Conservation (phyloP, 1,140 invertebrate genomes). For the Brachionus calyciflorus region DNA sequence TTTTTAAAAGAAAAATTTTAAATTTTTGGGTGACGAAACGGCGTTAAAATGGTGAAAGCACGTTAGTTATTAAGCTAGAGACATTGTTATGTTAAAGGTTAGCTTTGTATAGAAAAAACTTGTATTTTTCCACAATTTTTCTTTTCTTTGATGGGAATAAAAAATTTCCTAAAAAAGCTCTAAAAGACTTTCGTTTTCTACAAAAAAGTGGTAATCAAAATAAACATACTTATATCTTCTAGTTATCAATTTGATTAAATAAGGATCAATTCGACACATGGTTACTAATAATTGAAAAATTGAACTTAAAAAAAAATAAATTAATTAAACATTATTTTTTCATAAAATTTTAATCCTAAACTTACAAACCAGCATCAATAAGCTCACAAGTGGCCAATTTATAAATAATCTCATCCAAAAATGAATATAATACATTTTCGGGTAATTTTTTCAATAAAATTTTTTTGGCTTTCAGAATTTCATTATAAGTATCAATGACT, state of each 20-base stretch:
- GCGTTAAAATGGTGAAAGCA: too few species aligned
- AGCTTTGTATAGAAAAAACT: too few species aligned
- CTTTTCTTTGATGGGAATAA: too few species aligned
- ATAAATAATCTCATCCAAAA: conserved; percentile 42
- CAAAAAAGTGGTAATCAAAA: not conserved
- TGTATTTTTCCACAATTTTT: too few species aligned
- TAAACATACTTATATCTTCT: conserved; percentile 17
- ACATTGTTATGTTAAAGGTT: too few species aligned
- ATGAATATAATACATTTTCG: not conserved
- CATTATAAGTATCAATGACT: conserved; percentile 1
- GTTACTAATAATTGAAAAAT: conserved; percentile 13
- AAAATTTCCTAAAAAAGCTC: too few species aligned
- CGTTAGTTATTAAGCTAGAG: too few species aligned
- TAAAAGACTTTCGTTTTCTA: too few species aligned
- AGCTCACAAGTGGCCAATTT: conserved; percentile 16
- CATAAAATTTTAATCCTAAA: not conserved
- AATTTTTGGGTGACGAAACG: too few species aligned
- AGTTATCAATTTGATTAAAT: conserved; percentile 3
- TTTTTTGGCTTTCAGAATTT: conserved; percentile 23
- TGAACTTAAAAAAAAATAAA: not conserved
- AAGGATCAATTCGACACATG: not conserved
- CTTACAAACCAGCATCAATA: conserved; percentile 13
- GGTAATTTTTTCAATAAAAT: not conserved
- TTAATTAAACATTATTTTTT: not conserved
- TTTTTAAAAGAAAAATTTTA: too few species aligned